A percentile compares a stretch with the other conserved stretches of the same genome.
These are phyloP conservation scores for Loriculus beryllinus DNA, from an alignment of 2,797 vertebrate genomes.

Conservation along the genomic window DNA sequence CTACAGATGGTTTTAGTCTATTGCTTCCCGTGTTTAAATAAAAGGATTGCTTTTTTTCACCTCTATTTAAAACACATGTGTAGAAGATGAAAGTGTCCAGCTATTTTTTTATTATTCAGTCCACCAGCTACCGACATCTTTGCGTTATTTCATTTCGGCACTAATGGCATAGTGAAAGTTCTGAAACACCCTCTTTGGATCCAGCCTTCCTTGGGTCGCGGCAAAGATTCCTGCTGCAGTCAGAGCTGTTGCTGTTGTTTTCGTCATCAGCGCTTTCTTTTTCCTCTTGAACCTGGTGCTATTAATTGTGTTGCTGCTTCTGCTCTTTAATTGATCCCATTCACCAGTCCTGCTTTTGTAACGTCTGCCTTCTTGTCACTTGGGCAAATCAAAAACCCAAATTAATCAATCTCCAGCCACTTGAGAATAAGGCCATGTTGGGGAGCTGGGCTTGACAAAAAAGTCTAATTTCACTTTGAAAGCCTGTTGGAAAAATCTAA, in stretches of 20 bases:
- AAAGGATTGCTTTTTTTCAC: constrained; percentile 68
- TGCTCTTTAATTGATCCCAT: constrained; percentile 69
- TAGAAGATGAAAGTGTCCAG: constrained; percentile 68
- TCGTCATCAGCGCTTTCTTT: constrained; percentile 60
- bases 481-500: constrained; percentile 70
- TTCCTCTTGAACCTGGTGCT: constrained; percentile 34
- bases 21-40: constrained; percentile 62
- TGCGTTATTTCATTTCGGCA: constrained; percentile 60
- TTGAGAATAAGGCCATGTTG: constrained; percentile 57
- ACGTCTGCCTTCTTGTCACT: constrained; percentile 57
- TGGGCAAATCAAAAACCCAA: constrained; percentile 61
- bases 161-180: constrained; percentile 61
- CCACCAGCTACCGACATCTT: constrained; percentile 61
- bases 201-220: constrained; percentile 42
- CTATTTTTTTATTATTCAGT: constrained; percentile 71
- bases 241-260: constrained; percentile 71
- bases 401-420: constrained; percentile 69
- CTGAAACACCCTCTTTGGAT: constrained; percentile 60
- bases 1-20: constrained; percentile 59
- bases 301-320: constrained; percentile 66
- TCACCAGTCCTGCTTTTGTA: constrained; percentile 54
- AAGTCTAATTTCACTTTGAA: constrained; percentile 73
- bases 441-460: constrained; percentile 61
- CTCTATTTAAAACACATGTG: constrained; percentile 69
- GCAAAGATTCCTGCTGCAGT: constrained; percentile 64